Percentiles rank a stretch among this genome's conserved stretches.
These are phyloP conservation scores for Hydrophis major DNA, from an alignment of 2,797 vertebrate genomes.

Conservation along the genomic window DNA sequence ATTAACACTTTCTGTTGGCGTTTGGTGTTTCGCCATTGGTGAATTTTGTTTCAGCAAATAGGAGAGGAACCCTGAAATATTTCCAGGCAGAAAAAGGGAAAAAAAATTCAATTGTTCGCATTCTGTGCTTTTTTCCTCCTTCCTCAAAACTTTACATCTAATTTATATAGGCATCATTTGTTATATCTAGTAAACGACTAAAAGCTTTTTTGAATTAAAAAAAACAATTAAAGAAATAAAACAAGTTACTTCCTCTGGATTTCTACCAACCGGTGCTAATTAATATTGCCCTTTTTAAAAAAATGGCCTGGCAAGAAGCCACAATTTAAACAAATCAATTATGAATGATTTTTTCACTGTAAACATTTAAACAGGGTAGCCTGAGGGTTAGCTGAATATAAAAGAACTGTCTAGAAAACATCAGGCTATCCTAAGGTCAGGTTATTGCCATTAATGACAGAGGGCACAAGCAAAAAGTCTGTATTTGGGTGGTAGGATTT, in stretches of 20 bases:
- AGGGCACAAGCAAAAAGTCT: slow-evolving; percentile 54
- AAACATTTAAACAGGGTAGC: slow-evolving; percentile 72
- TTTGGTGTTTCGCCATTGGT: slow-evolving; percentile 52
- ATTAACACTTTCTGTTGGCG: slow-evolving; percentile 55
- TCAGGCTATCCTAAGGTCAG: slow-evolving; percentile 68
- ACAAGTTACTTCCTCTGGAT: slow-evolving; percentile 60
- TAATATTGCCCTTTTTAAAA: slow-evolving; percentile 60
- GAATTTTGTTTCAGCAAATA: slow-evolving; percentile 54
- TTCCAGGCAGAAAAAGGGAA: slow-evolving; percentile 27
- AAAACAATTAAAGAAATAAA: slow-evolving; percentile 21
- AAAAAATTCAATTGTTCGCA: slow-evolving; percentile 38
- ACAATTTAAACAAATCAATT: slow-evolving; percentile 72
- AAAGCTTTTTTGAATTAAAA: slow-evolving; percentile 11
- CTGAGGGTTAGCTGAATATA: slow-evolving; percentile 68
- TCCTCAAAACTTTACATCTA: neutral
- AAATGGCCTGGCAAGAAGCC: slow-evolving; percentile 63
- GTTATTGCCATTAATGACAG: slow-evolving; percentile 56
- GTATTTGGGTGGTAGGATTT: slow-evolving; percentile 48
- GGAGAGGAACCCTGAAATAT: slow-evolving; percentile 49
- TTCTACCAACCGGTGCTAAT: slow-evolving; percentile 59
- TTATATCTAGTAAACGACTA: slow-evolving; percentile 46
- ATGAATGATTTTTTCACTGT: slow-evolving; percentile 69
- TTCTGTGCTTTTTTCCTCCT: neutral
- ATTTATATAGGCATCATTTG: slow-evolving; percentile 43
- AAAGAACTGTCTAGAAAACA: slow-evolving; percentile 72